phyloP scores from a whole-genome alignment of 2,113 vertebrate species.

The Oncorhynchus keta region DNA sequence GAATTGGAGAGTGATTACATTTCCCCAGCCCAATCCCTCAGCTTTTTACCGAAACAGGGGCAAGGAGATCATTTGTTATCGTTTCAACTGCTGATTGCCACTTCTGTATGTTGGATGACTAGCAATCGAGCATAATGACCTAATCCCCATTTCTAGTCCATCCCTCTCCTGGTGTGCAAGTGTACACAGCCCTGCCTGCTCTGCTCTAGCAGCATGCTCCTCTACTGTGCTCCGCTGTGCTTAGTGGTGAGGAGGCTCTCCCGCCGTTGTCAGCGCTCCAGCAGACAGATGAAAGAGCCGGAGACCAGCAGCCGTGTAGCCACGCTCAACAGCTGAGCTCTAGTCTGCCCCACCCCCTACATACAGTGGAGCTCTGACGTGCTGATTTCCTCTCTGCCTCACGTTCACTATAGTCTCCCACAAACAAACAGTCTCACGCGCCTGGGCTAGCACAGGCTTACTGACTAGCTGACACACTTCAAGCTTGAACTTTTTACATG shows the following conservation, averaged over 20 bases:
- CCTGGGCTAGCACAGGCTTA: slow-evolving; percentile 16
- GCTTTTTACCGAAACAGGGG: no score
- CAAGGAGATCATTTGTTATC: no score
- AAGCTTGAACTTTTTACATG: neutral
- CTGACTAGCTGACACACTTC: slow-evolving; percentile 24
- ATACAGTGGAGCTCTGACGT: neutral
- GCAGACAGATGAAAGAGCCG: slow-evolving; percentile 26
- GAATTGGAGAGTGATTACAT: no score
- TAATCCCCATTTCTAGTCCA: neutral
- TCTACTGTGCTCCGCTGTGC: slow-evolving; percentile 21
- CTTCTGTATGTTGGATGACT: no score
- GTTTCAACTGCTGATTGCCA: no score
- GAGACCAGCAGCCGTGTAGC: slow-evolving; percentile 22
- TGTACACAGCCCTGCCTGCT: slow-evolving; percentile 10
- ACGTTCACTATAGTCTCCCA: neutral
- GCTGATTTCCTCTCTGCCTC: no score
- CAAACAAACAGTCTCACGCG: slow-evolving; percentile 40
- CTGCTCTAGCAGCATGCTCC: slow-evolving; percentile 76
- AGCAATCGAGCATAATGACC: no score
- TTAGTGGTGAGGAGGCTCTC: slow-evolving; percentile 9
- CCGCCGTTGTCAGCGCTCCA: slow-evolving; percentile 23
- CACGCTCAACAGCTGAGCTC: slow-evolving; percentile 62
- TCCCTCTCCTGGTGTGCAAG: neutral
- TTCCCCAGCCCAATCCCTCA: no score
- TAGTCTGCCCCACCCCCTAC: slow-evolving; percentile 37